Percentiles rank a stretch among this genome's conserved stretches.
Evolutionary conservation across 2,113 vertebrate species (phyloP).

Genomic region (Callopanchax toddi): DNA sequence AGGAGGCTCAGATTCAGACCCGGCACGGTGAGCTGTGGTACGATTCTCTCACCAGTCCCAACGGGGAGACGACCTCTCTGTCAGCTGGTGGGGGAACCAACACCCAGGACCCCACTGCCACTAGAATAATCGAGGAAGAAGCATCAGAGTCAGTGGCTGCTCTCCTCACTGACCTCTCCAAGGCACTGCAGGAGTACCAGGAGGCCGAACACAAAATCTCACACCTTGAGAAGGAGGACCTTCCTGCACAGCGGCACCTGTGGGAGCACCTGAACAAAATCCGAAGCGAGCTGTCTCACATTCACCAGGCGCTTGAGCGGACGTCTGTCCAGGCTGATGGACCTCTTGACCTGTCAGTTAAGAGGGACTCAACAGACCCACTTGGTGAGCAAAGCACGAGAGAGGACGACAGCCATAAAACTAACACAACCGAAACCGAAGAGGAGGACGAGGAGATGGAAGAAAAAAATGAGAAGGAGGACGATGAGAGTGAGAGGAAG

Average conservation of each 20-base stretch:
- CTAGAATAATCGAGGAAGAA: slow-evolving; percentile 53
- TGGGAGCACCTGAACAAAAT: slow-evolving; percentile 93
- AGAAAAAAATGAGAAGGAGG: slow-evolving; percentile 60
- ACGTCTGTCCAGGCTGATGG: slow-evolving; percentile 81
- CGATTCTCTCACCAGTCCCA: slow-evolving; percentile 56
- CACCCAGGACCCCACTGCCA: slow-evolving; percentile 35
- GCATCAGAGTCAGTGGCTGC: slow-evolving; percentile 74
- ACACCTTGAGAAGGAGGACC: slow-evolving; percentile 82
- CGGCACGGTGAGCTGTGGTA: slow-evolving; percentile 70
- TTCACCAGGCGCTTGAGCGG: slow-evolving; percentile 88
- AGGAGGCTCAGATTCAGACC: slow-evolving; percentile 55
- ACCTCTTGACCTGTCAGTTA: slow-evolving; percentile 92
- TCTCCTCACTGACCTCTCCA: slow-evolving; percentile 87
- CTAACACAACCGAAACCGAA: slow-evolving; percentile 62
- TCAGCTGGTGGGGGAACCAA: slow-evolving; percentile 26
- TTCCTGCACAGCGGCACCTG: slow-evolving; percentile 84
- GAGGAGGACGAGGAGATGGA: slow-evolving; percentile 73
- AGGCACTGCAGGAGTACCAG: slow-evolving; percentile 88
- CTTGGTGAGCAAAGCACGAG: background rate
- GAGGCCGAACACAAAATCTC: slow-evolving; percentile 88
- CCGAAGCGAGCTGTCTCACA: slow-evolving; percentile 89
- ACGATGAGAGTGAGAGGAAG: slow-evolving; percentile 56
- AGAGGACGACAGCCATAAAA: slow-evolving; percentile 48
- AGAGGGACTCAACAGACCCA: slow-evolving; percentile 65
- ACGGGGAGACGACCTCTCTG: slow-evolving; percentile 41